Percentiles rank a stretch among this genome's conserved stretches.
phyloP scores from a whole-genome alignment of 2,888 invertebrate species.

The Neria commutata region DNA sequence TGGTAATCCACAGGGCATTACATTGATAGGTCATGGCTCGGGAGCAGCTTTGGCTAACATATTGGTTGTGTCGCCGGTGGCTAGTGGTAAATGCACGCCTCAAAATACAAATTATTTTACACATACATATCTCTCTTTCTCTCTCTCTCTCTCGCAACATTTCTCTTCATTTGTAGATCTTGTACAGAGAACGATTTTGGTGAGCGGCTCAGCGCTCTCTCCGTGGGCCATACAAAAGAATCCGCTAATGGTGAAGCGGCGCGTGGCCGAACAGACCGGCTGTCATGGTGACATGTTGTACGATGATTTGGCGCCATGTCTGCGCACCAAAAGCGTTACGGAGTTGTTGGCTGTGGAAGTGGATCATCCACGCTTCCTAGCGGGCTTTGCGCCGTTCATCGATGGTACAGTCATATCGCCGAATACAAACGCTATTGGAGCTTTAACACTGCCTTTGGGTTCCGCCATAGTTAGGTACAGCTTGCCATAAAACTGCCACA shows the following conservation, averaged over 20 bases:
- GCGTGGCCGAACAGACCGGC: constrained; percentile 81
- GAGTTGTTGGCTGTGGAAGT: constrained; percentile 76
- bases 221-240: constrained; percentile 91
- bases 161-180: constrained; percentile 68
- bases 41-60: constrained; percentile 97
- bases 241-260: constrained; percentile 79
- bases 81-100: constrained; percentile 72
- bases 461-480: constrained; percentile 64
- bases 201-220: constrained; percentile 89
- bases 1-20: constrained; percentile 91
- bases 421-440: constrained; percentile 53
- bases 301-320: constrained; percentile 84
- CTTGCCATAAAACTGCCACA: neutral
- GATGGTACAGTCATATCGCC: constrained; percentile 86
- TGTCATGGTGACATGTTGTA: constrained; percentile 82
- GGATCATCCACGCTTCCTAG: constrained; percentile 81
- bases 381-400: constrained; percentile 93
- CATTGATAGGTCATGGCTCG: constrained; percentile 94
- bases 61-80: constrained; percentile 92
- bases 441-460: constrained; percentile 57
- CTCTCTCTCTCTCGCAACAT: neutral
- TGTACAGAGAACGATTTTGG: constrained; percentile 82
- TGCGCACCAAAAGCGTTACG: constrained; percentile 77
- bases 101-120: neutral
- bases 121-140: neutral